phyloP scores from a whole-genome alignment of 2,113 vertebrate genomes.

The Cnemophilus loriae region DNA sequence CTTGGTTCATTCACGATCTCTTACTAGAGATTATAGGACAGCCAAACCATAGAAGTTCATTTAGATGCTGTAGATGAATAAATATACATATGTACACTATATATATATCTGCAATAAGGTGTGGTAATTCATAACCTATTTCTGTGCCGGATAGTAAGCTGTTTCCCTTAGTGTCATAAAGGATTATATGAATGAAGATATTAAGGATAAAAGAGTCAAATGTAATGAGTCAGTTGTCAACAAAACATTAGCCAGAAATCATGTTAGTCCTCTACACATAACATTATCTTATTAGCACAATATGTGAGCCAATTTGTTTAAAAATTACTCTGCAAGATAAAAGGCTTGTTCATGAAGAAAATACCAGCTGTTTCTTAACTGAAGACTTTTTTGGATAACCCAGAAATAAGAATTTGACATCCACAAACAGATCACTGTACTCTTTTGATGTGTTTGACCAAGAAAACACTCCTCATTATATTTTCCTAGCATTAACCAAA shows the following conservation, averaged over 20 bases:
- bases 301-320: neutral
- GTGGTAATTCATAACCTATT: neutral
- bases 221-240: neutral
- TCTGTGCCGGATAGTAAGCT: neutral
- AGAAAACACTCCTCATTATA: neutral
- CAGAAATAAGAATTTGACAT: neutral
- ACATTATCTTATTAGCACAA: neutral
- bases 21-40: neutral
- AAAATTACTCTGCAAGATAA: neutral
- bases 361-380: neutral
- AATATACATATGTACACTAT: neutral
- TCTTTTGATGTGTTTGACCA: neutral
- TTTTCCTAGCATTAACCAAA: neutral
- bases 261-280: neutral
- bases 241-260: neutral
- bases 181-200: neutral
- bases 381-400: neutral
- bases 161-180: neutral
- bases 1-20: neutral
- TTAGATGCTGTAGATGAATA: neutral
- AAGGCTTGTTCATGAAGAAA: neutral
- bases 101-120: neutral
- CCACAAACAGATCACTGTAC: neutral
- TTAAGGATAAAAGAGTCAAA: neutral
- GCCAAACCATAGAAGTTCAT: neutral